A percentile compares a stretch with the other conserved stretches of the same genome.
Evolutionary conservation across 2,888 invertebrate species (phyloP).

Genomic region (Blastobasis adustella): DNA sequence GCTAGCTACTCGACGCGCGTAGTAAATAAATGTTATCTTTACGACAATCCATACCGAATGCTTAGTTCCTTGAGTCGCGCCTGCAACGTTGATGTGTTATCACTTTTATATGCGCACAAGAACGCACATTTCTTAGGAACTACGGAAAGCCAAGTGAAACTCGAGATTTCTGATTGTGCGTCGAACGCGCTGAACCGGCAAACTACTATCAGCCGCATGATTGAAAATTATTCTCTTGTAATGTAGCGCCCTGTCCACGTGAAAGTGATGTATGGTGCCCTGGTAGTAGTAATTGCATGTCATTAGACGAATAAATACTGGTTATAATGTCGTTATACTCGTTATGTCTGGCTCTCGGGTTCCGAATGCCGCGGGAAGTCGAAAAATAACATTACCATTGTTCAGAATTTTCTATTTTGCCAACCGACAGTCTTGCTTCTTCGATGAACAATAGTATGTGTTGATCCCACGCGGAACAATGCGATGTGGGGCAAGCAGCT

Average conservation of each 20-base stretch:
- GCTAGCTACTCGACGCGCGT: no score
- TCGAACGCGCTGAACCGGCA: constrained; percentile 17
- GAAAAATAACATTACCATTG: constrained; percentile 51
- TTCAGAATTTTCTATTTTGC: constrained; percentile 65
- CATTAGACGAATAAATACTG: constrained; percentile 8
- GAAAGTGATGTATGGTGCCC: constrained; percentile 4
- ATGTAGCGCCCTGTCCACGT: constrained; percentile 12
- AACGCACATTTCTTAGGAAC: constrained; percentile 16
- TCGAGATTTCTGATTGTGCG: constrained; percentile 29
- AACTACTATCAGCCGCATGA: constrained; percentile 20
- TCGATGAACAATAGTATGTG: constrained; percentile 57
- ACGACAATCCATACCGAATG: constrained; percentile 9
- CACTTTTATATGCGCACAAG: constrained; percentile 13
- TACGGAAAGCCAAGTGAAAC: constrained; percentile 36
- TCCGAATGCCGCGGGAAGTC: constrained; percentile 38
- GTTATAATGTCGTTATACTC: constrained; percentile 9
- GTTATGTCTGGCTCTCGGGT: constrained; percentile 15
- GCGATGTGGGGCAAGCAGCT: constrained; percentile 67
- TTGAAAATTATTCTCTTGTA: constrained; percentile 18
- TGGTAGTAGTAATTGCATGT: constrained; percentile 3
- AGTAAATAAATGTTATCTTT: constrained; percentile 9
- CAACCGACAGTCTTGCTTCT: constrained; percentile 32
- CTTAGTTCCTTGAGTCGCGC: constrained; percentile 10
- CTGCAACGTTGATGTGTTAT: constrained; percentile 19
- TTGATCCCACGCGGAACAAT: constrained; percentile 65